Evolutionary conservation across 2,888 invertebrate genomes (phyloP), one percentile per base, ranked within the genome.

Genomic region (Coleophora deauratella): DNA sequence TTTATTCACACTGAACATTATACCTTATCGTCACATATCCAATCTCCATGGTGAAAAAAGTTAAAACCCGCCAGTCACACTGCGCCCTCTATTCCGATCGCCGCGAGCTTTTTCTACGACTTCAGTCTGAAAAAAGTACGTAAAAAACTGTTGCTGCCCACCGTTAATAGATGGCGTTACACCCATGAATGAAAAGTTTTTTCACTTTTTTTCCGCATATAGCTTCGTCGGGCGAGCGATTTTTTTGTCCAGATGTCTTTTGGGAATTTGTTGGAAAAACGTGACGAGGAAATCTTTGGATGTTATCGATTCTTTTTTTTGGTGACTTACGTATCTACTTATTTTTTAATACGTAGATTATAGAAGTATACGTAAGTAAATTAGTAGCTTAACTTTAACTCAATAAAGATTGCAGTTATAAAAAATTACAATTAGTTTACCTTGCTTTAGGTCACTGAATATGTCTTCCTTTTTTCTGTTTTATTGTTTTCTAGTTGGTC

Each of bases 1-100:
- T 6, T 21, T 4, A 21, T 21, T 21, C 21, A 21, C 21, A 21
- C 21, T 21, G 21, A 6, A 3, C 21, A 21, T 21, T 21, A 21
- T 6, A 21, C 21, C 6, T 21, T 21, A 21, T 21, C 21, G 21
- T 6, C 21, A 21, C 21, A 21, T 21, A 21, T 21, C 21, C 21
- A 6, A 21, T 21, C 21, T 21, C 21, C 6, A 21, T 21, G 21
- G 3, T 21, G 21, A 21, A 21, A 21, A 21, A 21, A 21, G 21
- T 21, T 21, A 21, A 21, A 21, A 21, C 21, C 21, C 3, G 21
- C 21, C 3, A 21, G 21, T 21, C 21, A 4, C 21, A 21, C 42
- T 38, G 56, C 74, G 74, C 74, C 75, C 73, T 75, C 75, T 74
- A 37, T 10, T 15, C 36, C 10, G 27, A 33, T 31, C 3, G n/a